These are phyloP conservation scores for Oncorhynchus masou DNA, from an alignment of 2,113 vertebrate genomes.

Conservation along the genomic window DNA sequence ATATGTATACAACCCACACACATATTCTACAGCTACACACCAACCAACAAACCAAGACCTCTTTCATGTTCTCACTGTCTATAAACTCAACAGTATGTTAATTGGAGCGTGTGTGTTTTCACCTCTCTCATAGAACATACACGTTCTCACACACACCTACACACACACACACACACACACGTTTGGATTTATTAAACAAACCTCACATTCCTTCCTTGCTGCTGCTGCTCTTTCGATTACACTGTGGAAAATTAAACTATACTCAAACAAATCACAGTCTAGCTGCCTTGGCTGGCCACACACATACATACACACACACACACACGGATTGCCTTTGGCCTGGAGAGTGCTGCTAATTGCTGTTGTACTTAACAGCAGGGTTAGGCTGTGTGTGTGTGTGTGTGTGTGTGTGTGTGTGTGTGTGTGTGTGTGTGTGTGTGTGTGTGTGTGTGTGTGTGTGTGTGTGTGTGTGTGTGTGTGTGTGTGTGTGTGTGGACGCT, in stretches of 20 bases:
- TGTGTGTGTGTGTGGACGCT: too few relatives aligned
- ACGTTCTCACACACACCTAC: constrained; percentile 16
- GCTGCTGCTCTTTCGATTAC: neutral
- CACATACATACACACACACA: too few relatives aligned
- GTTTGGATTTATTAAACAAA: too few relatives aligned
- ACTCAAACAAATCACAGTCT: constrained; percentile 20
- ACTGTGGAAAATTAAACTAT: constrained; percentile 30
- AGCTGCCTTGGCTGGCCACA: constrained; percentile 24
- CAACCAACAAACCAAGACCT: neutral
- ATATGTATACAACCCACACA: constrained; percentile 2
- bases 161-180: too few relatives aligned
- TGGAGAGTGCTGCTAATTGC: constrained; percentile 32
- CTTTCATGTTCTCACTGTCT: constrained; percentile 6
- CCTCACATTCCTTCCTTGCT: too few relatives aligned
- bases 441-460: too few relatives aligned
- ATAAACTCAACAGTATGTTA: neutral
- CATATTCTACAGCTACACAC: constrained; percentile 20
- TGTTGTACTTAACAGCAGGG: neutral
- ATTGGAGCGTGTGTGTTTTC: constrained; percentile 32
- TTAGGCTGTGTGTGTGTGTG: neutral
- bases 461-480: too few relatives aligned
- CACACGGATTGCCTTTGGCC: constrained; percentile 1
- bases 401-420: too few relatives aligned
- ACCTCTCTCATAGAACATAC: constrained; percentile 13
- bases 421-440: too few relatives aligned